Evolutionary conservation across 2,113 vertebrate species (phyloP).

Genomic region (Alexandromys fortis): DNA sequence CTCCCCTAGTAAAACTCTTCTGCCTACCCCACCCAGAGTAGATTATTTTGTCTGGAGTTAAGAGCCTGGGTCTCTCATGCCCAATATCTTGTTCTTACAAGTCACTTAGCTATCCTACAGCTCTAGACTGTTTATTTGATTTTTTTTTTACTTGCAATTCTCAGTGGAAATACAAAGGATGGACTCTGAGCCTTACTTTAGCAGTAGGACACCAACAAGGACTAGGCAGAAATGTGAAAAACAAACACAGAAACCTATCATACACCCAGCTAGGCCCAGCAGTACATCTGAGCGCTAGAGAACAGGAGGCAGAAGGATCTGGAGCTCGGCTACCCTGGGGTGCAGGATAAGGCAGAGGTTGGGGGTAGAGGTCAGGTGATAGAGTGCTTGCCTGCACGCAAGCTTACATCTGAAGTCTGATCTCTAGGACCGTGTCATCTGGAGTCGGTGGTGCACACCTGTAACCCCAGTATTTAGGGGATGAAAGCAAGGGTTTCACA

Average conservation of each 20-base stretch:
- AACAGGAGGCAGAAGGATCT: background rate
- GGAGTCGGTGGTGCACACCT: background rate
- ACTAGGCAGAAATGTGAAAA: background rate
- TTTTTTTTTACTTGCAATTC: constrained; percentile 38
- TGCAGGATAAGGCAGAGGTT: background rate
- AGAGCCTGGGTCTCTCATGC: constrained; percentile 10
- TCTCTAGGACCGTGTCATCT: background rate
- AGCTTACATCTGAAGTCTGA: background rate
- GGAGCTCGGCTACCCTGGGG: background rate
- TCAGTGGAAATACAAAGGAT: background rate
- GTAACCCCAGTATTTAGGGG: background rate
- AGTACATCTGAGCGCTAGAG: background rate
- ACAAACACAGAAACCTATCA: background rate
- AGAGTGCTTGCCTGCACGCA: background rate
- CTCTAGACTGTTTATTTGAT: background rate
- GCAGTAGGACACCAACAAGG: constrained; percentile 25
- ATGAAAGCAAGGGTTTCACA: background rate
- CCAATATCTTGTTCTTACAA: constrained; percentile 32
- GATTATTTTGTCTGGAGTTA: constrained; percentile 19
- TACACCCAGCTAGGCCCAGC: background rate
- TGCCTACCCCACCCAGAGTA: background rate
- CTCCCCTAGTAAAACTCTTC: background rate
- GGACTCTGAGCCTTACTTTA: background rate
- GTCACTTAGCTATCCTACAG: constrained; percentile 25
- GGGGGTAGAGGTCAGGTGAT: background rate